Base-by-base conservation (phyloP, 2,113 vertebrate genomes). In the Saiga tatarica region DNA sequence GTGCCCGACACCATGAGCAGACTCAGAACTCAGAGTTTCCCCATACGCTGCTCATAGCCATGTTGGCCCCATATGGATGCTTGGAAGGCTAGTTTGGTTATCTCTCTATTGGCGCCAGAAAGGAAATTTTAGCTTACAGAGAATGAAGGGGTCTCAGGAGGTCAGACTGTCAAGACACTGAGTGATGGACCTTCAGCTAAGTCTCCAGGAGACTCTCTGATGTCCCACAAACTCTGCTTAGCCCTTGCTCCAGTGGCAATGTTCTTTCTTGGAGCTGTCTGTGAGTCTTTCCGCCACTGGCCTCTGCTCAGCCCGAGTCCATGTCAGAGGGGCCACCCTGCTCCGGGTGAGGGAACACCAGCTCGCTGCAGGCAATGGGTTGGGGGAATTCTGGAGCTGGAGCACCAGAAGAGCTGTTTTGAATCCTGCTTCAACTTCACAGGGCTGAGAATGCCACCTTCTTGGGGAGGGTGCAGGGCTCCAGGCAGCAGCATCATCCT, bases 341-440 rank as follows among this genome's bases (percentile, higher is more conserved):
- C 52, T 16, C 30, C 1, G 3, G 55, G 8, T 0, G 3, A 3
- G 59, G 21, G 52, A 90, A 39, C n/a, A 60, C 26, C 9, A 5
- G 45, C 39, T 30, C 9, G 0, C 55, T 17, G 3, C 19, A 3
- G 47, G 57, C 9, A 1, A 0, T 3, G 57, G 28, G 47, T 21
- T 9, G 16, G 3, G 12, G 16, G 81, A 36, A 30, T 8, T n/a
- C 45, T 7, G 25, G 17, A 53, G 39, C 14, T 0, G 6, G 2
- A 47, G 16, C 30, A 17, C 33, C 6, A 1, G 67, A 3, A 3
- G 16, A 25, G 55, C 42, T 13, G 0, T 53, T 47, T 17, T 36
- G 57, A 5, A 36, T 19, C 25, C 7, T 30, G 21, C 45, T 2
- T 60, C 25, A 19, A 28, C 39, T 47, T 16, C 0, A 0, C 0